A percentile compares a stretch with the other conserved stretches of the same genome.
Conservation (phyloP, 2,113 vertebrate species). For the Apistogramma diplotaenia region DNA sequence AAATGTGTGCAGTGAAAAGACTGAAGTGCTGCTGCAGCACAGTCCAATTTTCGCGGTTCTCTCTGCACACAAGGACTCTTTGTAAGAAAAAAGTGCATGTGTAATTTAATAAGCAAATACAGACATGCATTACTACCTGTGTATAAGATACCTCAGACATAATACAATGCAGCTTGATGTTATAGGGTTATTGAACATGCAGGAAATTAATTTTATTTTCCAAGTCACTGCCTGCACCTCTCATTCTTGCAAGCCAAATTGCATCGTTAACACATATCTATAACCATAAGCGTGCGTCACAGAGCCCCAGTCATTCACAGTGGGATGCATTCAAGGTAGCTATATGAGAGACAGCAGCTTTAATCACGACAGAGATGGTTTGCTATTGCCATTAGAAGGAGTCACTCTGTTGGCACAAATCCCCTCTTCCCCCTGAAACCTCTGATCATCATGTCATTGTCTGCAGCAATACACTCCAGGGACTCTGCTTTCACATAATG, state of each 20-base stretch:
- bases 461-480: conserved; percentile 62
- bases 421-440: conserved; percentile 52
- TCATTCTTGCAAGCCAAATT: conserved; percentile 9
- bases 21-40: conserved; percentile 27
- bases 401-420: conserved; percentile 66
- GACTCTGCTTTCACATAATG: conserved; percentile 60
- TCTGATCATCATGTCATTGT: conserved; percentile 77
- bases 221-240: conserved; percentile 26
- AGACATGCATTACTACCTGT: conserved; percentile 16
- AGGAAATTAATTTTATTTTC: conserved; percentile 41
- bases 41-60: conserved; percentile 34
- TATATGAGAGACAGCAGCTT: conserved; percentile 21
- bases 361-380: conserved; percentile 39
- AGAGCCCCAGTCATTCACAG: neutral
- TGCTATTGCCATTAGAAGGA: conserved; percentile 62
- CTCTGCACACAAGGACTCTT: conserved; percentile 28
- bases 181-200: conserved; percentile 9
- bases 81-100: neutral
- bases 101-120: conserved; percentile 55
- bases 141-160: neutral
- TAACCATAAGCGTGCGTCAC: conserved; percentile 23
- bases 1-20: conserved; percentile 29
- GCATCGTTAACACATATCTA: conserved; percentile 10
- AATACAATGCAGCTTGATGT: conserved; percentile 5
- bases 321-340: conserved; percentile 42